Conservation (phyloP, 2,113 vertebrate genomes). For the Atractosteus spatula region DNA sequence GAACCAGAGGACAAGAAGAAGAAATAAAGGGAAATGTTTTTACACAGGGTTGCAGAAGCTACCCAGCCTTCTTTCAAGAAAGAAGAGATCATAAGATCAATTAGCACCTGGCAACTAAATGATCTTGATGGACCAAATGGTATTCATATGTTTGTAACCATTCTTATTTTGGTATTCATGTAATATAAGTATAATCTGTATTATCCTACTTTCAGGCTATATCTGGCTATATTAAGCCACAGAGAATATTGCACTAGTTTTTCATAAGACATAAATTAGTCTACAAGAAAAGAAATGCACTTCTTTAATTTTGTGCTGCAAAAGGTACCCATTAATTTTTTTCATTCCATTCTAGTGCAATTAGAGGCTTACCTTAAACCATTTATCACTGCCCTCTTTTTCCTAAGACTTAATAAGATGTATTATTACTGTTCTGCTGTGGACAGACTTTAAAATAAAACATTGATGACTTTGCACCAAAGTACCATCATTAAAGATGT, state of each 20-base stretch:
- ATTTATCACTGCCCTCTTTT: conserved; percentile 35
- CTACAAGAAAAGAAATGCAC: conserved; percentile 34
- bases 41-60: not conserved
- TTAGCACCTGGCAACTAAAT: too few species aligned
- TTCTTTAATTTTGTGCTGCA: conserved; percentile 28
- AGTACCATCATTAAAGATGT: conserved; percentile 15
- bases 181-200: conserved; percentile 44
- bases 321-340: conserved; percentile 20
- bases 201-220: conserved; percentile 44
- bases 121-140: too few species aligned
- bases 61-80: not conserved
- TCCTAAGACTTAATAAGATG: conserved; percentile 14
- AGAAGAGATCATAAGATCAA: not conserved
- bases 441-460: conserved; percentile 16
- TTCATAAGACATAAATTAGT: conserved; percentile 53
- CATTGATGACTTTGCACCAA: conserved; percentile 5
- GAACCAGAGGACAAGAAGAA: too few species aligned
- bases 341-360: conserved; percentile 22
- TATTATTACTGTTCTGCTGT: conserved; percentile 16
- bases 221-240: conserved; percentile 45
- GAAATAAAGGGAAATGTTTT: too few species aligned
- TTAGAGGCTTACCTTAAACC: conserved; percentile 35
- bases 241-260: conserved; percentile 42
- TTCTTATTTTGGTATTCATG: conserved; percentile 8
- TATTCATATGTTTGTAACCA: too few species aligned